Base-by-base conservation (phyloP, 2,888 invertebrate genomes). In the Callosobruchus maculatus region DNA sequence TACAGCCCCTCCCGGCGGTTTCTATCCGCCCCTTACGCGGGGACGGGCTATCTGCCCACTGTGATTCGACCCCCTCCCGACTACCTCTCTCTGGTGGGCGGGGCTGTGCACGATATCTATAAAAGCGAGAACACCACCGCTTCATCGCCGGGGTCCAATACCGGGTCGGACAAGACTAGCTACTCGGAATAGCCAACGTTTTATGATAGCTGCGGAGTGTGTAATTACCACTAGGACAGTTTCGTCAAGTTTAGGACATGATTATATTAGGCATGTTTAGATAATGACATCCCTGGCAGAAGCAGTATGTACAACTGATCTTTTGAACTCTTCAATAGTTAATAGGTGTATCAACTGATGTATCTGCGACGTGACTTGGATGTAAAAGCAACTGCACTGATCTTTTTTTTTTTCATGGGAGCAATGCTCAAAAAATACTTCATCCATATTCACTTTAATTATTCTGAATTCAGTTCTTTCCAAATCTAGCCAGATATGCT, bases 31-130 rank as follows among this genome's bases (percentile, higher is more conserved):
- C 95, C 95, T 0, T 95, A 95, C 84, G 91, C 94, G 20, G 95
- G 95, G 3, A 94, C 95, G 0, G 95, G 95, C 0, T 95, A 95
- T 83, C 86, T 95, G 72, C 93, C 95, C 0, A 94, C 95, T 0
- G 93, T 95, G 22, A 93, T 95, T 83, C 88, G 90, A 80, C 88
- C 87, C 9, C 86, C 88, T 0, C 82, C 85, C 4, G 85, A 87
- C 72, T 86, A 87, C 76, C 76, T 86, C 68, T 84, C 87, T 9
- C 79, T 87, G 78, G 84, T 87, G 74, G 83, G 86, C 22, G 83
- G 86, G 21, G 80, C 85, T 31, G 82, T 88, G 72, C 87, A 86
- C 80, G 88, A 88, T 69, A 76, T 88, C 30, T 88, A 88, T 80
- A 82, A 81, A 71, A 83, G 80, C 76, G 88, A 88, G 79, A 84